A percentile compares a stretch with the other conserved stretches of the same genome.
These are phyloP conservation scores for Drosophila sturtevanti DNA, from an alignment of 1,140 invertebrate genomes.

Conservation along the genomic window DNA sequence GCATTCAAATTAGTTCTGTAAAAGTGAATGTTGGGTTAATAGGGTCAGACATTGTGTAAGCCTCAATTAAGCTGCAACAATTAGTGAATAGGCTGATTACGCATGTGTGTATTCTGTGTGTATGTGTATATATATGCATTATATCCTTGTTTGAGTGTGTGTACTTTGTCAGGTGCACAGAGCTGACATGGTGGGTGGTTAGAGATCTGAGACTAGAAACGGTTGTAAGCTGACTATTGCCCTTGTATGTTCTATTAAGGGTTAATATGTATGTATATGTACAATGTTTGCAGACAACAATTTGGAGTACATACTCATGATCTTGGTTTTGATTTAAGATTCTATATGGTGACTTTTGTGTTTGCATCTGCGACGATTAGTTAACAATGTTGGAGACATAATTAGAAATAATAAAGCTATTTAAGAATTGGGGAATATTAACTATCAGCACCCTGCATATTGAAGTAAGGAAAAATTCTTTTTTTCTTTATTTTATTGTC, in stretches of 20 bases:
- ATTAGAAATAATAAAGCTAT: no score
- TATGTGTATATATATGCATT: neutral
- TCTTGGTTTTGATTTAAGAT: neutral
- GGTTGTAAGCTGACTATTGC: constrained; percentile 9
- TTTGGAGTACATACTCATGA: constrained; percentile 1
- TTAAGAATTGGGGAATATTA: no score
- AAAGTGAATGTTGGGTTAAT: constrained; percentile 13
- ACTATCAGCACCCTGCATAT: no score
- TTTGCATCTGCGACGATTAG: no score
- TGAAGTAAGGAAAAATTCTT: no score
- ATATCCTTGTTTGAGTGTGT: neutral
- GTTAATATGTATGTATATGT: constrained; percentile 6
- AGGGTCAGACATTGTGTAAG: constrained; percentile 33
- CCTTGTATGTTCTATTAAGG: constrained; percentile 17
- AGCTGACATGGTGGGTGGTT: neutral
- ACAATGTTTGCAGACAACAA: constrained; percentile 3
- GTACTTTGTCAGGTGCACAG: neutral
- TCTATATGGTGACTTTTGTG: neutral
- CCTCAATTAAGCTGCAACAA: constrained; percentile 51
- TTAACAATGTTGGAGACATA: no score
- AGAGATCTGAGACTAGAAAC: no score
- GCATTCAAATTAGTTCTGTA: constrained; percentile 28
- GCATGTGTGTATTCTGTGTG: constrained; percentile 20
- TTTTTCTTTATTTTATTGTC: no score
- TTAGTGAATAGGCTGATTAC: constrained; percentile 46